A percentile compares a stretch with the other conserved stretches of the same genome.
Evolutionary conservation across 2,888 invertebrate species (phyloP).

Genomic region (Drosophila differens): DNA sequence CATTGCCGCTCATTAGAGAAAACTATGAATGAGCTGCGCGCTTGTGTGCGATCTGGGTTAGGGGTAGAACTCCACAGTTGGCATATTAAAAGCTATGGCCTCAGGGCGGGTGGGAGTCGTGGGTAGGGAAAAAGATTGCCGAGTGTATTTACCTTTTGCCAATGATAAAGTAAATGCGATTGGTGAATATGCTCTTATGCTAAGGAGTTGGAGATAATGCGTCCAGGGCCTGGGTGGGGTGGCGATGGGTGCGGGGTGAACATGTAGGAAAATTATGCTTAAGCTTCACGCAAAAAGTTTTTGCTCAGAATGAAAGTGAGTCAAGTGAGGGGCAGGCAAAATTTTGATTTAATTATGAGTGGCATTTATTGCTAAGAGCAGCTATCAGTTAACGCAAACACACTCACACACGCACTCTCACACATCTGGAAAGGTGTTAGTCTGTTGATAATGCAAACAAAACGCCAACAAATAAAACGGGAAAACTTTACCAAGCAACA

Average conservation of each 20-base stretch:
- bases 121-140: conserved; percentile 42
- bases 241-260: not conserved
- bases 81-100: conserved; percentile 62
- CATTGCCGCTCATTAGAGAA: conserved; percentile 67
- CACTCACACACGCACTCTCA: conserved; percentile 3
- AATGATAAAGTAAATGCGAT: conserved; percentile 70
- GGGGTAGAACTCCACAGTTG: conserved; percentile 16
- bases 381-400: conserved; percentile 59
- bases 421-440: conserved; percentile 79
- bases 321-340: conserved; percentile 63
- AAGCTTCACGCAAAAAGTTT: conserved; percentile 77
- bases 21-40: conserved; percentile 53
- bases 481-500: conserved; percentile 16
- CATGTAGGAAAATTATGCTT: conserved; percentile 77
- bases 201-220: conserved; percentile 25
- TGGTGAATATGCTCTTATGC: conserved; percentile 53
- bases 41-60: not conserved
- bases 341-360: conserved; percentile 85
- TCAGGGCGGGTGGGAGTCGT: conserved; percentile 31
- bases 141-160: conserved; percentile 72
- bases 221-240: not conserved
- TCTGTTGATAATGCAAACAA: conserved; percentile 84
- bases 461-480: conserved; percentile 43
- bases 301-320: conserved; percentile 22
- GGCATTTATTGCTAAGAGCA: conserved; percentile 84